Conservation (phyloP, 2,797 vertebrate species). For the Hippoglossus hippoglossus region DNA sequence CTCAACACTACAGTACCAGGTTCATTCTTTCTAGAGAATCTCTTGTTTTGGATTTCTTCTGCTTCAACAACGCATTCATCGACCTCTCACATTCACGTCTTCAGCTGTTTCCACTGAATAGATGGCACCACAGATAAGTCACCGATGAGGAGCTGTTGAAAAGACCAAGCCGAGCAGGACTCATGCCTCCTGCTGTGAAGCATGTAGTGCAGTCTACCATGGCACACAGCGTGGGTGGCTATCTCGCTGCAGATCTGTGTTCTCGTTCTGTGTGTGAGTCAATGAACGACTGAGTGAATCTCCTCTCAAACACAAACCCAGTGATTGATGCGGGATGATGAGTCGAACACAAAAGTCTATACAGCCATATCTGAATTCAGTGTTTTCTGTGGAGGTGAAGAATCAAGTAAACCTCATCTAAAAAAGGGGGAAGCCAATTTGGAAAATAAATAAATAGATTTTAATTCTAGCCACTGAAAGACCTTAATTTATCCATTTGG, state of each 20-base stretch:
- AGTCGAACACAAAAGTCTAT: not conserved
- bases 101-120: slow-evolving; percentile 14
- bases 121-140: slow-evolving; percentile 62
- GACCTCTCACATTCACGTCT: slow-evolving; percentile 13
- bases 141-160: slow-evolving; percentile 67
- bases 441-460: no score
- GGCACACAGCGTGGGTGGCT: slow-evolving; percentile 59
- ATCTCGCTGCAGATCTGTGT: slow-evolving; percentile 64
- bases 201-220: slow-evolving; percentile 65
- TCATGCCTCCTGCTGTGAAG: slow-evolving; percentile 65
- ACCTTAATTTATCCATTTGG: no score
- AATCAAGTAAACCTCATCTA: no score
- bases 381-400: no score
- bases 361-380: no score
- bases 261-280: slow-evolving; percentile 28
- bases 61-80: not conserved
- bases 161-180: slow-evolving; percentile 47
- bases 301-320: slow-evolving; percentile 39
- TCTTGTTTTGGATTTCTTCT: no score
- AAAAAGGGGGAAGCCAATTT: no score
- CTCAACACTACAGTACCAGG: not conserved
- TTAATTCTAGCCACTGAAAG: no score
- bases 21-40: not conserved
- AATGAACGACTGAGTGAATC: slow-evolving; percentile 37
- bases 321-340: slow-evolving; percentile 29